These are phyloP conservation scores for Peromyscus aztecus DNA, from an alignment of 2,797 vertebrate species.

Conservation along the genomic window DNA sequence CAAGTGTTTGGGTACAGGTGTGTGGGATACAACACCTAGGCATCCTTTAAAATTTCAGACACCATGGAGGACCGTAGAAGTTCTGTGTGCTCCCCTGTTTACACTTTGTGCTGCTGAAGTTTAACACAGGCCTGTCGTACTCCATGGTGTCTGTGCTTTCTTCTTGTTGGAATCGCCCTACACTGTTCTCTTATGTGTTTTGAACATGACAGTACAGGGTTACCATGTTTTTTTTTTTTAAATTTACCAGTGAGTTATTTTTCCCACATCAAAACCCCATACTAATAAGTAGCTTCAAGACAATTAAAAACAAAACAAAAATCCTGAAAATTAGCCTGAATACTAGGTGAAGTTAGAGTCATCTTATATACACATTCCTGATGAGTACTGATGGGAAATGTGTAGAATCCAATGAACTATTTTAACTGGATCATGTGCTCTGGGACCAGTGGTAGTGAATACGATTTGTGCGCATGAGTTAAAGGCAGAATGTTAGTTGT, in stretches of 20 bases:
- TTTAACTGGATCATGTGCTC: background rate
- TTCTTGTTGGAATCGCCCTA: background rate
- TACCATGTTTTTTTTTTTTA: background rate
- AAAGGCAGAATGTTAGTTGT: background rate
- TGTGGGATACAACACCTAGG: no score
- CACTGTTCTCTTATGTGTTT: background rate
- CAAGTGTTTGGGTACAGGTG: background rate
- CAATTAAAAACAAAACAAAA: background rate
- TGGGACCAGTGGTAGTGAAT: background rate
- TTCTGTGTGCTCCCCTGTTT: background rate
- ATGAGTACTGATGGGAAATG: background rate
- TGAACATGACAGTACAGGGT: background rate
- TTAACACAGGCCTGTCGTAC: background rate
- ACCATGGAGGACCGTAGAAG: background rate
- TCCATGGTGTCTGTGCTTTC: background rate
- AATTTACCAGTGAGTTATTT: background rate
- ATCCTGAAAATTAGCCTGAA: conserved; percentile 22
- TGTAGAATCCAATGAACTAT: background rate
- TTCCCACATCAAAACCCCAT: background rate
- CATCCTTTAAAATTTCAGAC: conserved; percentile 3
- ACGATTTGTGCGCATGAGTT: background rate
- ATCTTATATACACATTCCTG: conserved; percentile 1
- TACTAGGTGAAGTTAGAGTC: background rate
- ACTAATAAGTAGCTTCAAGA: background rate
- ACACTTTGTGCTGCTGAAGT: background rate